A percentile compares a stretch with the other conserved stretches of the same genome.
Conservation (phyloP, 2,797 vertebrate genomes). For the Sphaeramia orbicularis region DNA sequence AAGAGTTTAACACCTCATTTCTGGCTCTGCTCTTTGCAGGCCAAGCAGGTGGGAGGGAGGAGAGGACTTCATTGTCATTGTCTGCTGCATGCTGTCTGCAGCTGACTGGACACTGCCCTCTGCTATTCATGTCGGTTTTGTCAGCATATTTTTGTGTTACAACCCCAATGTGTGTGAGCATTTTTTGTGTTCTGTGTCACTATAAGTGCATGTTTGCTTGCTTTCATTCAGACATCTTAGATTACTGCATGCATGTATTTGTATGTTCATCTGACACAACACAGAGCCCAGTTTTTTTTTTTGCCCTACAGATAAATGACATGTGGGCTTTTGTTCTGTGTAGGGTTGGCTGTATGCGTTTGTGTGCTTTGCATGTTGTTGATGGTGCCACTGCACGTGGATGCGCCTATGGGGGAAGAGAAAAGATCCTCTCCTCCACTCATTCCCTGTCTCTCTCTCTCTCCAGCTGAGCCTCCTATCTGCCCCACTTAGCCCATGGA, state of each 20-base stretch:
- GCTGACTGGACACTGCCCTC: constrained; percentile 40
- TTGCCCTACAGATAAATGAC: constrained; percentile 30
- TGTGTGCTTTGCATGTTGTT: constrained; percentile 55
- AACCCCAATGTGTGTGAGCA: constrained; percentile 2
- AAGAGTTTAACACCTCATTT: constrained; percentile 31
- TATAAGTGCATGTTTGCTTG: constrained; percentile 4
- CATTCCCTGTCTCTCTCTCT: constrained; percentile 35
- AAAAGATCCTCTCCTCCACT: constrained; percentile 62
- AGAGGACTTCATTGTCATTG: constrained; percentile 34
- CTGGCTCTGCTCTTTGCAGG: constrained; percentile 19
- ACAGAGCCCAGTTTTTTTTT: constrained; percentile 1
- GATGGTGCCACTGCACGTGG: constrained; percentile 51
- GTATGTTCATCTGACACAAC: constrained; percentile 11
- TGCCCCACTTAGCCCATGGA: constrained; percentile 85
- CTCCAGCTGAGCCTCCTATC: constrained; percentile 81
- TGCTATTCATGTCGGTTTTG: constrained; percentile 18
- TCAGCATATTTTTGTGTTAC: constrained; percentile 22
- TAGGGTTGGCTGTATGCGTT: constrained; percentile 15
- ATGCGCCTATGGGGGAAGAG: constrained; percentile 45
- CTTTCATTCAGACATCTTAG: constrained; percentile 15
- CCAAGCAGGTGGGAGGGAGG: constrained; percentile 7
- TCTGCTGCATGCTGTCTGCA: constrained; percentile 46
- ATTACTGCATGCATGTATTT: constrained; percentile 10
- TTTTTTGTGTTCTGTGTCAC: constrained; percentile 8
- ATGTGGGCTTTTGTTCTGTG: constrained; percentile 25